Conservation (phyloP, 2,888 invertebrate species). For the Drosophila flavopinicola region DNA sequence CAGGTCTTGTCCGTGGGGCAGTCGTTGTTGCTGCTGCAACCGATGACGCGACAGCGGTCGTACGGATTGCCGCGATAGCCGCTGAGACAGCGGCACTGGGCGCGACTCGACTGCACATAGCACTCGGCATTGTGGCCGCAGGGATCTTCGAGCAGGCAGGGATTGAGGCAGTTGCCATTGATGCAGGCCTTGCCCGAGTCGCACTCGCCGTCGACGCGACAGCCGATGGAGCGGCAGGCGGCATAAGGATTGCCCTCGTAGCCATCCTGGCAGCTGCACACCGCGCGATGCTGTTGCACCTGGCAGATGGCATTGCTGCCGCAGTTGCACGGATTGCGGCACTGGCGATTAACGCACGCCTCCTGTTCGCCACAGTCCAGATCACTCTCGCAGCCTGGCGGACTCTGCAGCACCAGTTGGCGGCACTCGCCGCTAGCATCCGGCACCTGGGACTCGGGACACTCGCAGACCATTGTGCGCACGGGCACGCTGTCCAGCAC, state of each 20-base stretch:
- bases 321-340: conserved; percentile 94
- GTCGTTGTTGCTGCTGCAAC: conserved; percentile 93
- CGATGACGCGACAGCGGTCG: conserved; percentile 90
- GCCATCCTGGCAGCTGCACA: conserved; percentile 93
- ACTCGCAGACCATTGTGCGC: conserved; percentile 94
- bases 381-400: conserved; percentile 91
- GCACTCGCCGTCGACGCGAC: conserved; percentile 93
- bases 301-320: conserved; percentile 93
- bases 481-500: conserved; percentile 94
- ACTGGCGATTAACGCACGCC: conserved; percentile 93
- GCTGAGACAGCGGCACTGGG: conserved; percentile 91
- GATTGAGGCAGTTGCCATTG: conserved; percentile 93
- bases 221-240: conserved; percentile 92
- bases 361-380: conserved; percentile 91
- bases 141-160: conserved; percentile 91
- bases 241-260: conserved; percentile 94
- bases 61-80: conserved; percentile 93
- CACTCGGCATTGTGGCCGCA: conserved; percentile 94
- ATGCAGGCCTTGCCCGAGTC: conserved; percentile 92
- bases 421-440: conserved; percentile 91
- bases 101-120: conserved; percentile 89
- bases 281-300: conserved; percentile 92
- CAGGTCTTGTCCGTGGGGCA: conserved; percentile 94
- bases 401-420: conserved; percentile 88
- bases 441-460: conserved; percentile 93